phyloP scores from a whole-genome alignment of 1,140 invertebrate genomes.

The Drosophila sucinea region DNA sequence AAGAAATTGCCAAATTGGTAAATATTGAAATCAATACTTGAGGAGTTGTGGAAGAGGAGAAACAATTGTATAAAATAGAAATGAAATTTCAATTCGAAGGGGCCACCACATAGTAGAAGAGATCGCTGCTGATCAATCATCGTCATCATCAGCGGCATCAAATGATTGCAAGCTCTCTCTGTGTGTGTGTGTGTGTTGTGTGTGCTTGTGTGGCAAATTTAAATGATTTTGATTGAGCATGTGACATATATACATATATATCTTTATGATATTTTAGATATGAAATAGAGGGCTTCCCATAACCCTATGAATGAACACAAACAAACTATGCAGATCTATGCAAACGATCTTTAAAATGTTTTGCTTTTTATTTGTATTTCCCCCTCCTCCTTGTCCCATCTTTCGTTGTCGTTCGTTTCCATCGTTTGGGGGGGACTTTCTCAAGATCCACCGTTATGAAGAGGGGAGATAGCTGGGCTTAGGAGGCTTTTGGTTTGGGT shows the following conservation, averaged over 20 bases:
- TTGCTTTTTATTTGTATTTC: slow-evolving; percentile 9
- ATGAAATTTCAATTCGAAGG: slow-evolving; percentile 24
- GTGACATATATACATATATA: slow-evolving; percentile 31
- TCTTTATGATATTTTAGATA: slow-evolving; percentile 16
- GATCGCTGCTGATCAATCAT: slow-evolving; percentile 16
- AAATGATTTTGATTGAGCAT: slow-evolving; percentile 37
- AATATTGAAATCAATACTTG: slow-evolving; percentile 69
- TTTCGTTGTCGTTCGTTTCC: background rate
- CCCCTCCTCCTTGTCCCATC: no score
- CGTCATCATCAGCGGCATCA: slow-evolving; percentile 35
- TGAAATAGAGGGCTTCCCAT: slow-evolving; percentile 32
- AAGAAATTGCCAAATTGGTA: slow-evolving; percentile 62
- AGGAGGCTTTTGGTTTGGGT: background rate
- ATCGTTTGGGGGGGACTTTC: slow-evolving; percentile 43
- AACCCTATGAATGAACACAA: slow-evolving; percentile 15
- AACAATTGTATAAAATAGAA: slow-evolving; percentile 38
- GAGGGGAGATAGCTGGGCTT: background rate
- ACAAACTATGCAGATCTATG: slow-evolving; percentile 24
- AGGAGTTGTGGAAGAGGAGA: background rate
- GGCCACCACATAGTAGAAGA: background rate
- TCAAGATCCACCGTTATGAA: slow-evolving; percentile 50
- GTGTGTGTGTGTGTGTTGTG: slow-evolving; percentile 6
- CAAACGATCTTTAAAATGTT: slow-evolving; percentile 27
- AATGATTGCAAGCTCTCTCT: slow-evolving; percentile 1
- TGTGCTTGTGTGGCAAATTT: slow-evolving; percentile 28